Percentiles rank a stretch among this genome's conserved stretches.
Conservation (phyloP, 2,888 invertebrate genomes). For the Drosophila histrio region DNA sequence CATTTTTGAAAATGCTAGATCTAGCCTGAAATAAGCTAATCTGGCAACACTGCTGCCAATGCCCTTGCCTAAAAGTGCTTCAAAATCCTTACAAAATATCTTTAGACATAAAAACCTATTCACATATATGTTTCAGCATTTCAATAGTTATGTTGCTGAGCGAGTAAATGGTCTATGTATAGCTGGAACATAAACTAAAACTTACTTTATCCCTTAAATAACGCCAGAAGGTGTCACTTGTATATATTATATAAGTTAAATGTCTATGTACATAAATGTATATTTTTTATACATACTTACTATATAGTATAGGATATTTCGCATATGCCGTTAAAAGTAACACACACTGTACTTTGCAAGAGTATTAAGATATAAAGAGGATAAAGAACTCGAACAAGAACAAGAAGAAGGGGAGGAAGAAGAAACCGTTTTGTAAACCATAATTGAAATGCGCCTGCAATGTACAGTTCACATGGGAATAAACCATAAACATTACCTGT, state of each 20-base stretch:
- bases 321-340: background rate
- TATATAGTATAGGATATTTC: background rate
- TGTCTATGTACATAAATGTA: background rate
- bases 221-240: background rate
- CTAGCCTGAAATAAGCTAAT: too few species aligned
- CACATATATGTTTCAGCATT: background rate
- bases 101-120: background rate
- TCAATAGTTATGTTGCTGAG: too few species aligned
- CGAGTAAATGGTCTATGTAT: too few species aligned
- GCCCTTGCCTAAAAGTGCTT: background rate
- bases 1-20: too few species aligned
- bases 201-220: too few species aligned
- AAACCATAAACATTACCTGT: slow-evolving; percentile 30
- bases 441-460: slow-evolving; percentile 42
- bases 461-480: slow-evolving; percentile 34
- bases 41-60: too few species aligned
- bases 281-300: too few species aligned
- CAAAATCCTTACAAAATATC: too few species aligned
- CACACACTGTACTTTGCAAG: background rate
- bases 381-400: background rate
- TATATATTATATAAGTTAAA: too few species aligned
- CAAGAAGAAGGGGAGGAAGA: background rate
- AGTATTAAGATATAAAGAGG: slow-evolving; percentile 1
- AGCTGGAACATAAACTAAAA: too few species aligned
- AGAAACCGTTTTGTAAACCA: slow-evolving; percentile 7